phyloP scores from a whole-genome alignment of 2,888 invertebrate genomes.

The Drosophila vallismaia region DNA sequence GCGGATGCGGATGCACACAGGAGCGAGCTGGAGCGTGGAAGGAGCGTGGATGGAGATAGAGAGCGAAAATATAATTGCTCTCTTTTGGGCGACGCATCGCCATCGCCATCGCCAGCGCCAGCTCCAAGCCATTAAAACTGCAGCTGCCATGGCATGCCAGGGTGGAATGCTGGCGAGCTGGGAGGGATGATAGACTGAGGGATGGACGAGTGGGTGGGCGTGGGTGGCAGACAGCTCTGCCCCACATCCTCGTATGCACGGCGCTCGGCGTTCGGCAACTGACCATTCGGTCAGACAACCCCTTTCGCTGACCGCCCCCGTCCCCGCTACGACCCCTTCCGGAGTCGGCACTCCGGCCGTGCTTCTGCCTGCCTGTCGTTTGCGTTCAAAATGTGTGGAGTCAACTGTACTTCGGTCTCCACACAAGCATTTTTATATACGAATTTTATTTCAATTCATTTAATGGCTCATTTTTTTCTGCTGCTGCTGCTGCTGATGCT shows the following conservation, averaged over 20 bases:
- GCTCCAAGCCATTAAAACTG: conserved; percentile 56
- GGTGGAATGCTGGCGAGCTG: conserved; percentile 5
- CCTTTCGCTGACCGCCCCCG: conserved; percentile 20
- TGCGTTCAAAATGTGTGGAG: conserved; percentile 74
- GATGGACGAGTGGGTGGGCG: conserved; percentile 23
- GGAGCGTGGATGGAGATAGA: conserved; percentile 6
- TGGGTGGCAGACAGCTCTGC: conserved; percentile 51
- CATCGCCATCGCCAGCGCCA: background rate
- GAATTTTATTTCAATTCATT: conserved; percentile 79
- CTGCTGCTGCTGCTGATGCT: background rate
- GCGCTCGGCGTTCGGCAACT: conserved; percentile 52
- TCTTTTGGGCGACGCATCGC: conserved; percentile 36
- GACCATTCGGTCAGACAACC: conserved; percentile 48
- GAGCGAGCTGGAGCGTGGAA: background rate
- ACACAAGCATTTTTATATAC: conserved; percentile 71
- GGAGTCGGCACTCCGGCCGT: conserved; percentile 9
- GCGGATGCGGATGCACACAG: background rate
- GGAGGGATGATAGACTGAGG: conserved; percentile 2
- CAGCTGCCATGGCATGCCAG: conserved; percentile 34
- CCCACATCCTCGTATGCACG: conserved; percentile 20
- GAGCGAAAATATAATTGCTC: conserved; percentile 49
- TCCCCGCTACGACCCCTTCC: conserved; percentile 17
- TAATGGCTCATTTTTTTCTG: conserved; percentile 53
- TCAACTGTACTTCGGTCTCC: conserved; percentile 79
- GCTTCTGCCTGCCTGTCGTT: conserved; percentile 54